Evolutionary conservation across 2,888 invertebrate species (phyloP).

Genomic region (Mesoligia furuncula): DNA sequence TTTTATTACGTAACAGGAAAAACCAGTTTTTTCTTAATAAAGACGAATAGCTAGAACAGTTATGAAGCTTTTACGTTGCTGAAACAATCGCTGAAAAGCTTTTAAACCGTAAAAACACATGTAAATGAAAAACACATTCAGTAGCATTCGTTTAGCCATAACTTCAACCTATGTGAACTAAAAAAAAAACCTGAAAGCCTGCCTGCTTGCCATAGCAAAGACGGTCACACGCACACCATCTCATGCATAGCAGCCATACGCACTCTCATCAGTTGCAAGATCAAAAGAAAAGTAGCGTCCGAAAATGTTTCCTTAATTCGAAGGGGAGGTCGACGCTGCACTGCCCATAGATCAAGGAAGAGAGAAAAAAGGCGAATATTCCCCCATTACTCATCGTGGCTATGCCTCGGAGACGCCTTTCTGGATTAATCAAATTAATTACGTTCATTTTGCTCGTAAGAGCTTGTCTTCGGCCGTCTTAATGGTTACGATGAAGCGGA

Average conservation of each 20-base stretch:
- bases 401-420: constrained; percentile 78
- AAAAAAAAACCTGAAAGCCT: not conserved
- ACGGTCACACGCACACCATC: too few species aligned
- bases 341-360: constrained; percentile 54
- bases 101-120: not conserved
- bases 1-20: not conserved
- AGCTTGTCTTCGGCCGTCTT: constrained; percentile 63
- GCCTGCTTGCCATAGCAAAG: too few species aligned
- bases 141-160: not conserved
- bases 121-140: not conserved
- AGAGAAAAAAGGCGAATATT: constrained; percentile 67
- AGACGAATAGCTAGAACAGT: not conserved
- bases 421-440: constrained; percentile 87
- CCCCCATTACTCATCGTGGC: constrained; percentile 80
- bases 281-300: constrained; percentile 12
- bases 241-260: not conserved
- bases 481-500: constrained; percentile 53
- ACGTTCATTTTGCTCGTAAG: constrained; percentile 79
- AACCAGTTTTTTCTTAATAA: constrained; percentile 19
- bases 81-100: constrained; percentile 13
- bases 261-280: constrained; percentile 1
- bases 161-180: not conserved
- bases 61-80: constrained; percentile 3
- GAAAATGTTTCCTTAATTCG: constrained; percentile 26
- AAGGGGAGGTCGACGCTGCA: constrained; percentile 3